Evolutionary conservation across 2,113 vertebrate species (phyloP).

Genomic region (Rhineura floridana): DNA sequence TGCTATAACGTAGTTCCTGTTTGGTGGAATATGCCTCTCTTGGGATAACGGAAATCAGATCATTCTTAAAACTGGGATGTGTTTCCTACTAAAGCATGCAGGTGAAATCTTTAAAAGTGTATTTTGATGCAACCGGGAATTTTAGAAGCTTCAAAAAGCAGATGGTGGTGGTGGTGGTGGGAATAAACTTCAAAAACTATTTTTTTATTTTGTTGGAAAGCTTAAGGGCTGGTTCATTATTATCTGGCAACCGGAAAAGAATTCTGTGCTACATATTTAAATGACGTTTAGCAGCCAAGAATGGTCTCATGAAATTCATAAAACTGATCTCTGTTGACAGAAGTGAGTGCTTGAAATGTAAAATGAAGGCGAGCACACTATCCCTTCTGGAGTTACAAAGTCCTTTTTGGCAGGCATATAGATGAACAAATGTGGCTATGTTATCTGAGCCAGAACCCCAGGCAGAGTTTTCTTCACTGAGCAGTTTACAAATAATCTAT

Average conservation of each 20-base stretch:
- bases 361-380: not conserved
- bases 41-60: slow-evolving; percentile 9
- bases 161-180: not conserved
- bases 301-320: slow-evolving; percentile 1
- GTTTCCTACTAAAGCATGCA: not conserved
- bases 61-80: slow-evolving; percentile 4
- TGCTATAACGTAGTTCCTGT: not conserved
- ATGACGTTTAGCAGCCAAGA: not conserved
- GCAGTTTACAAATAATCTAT: not conserved
- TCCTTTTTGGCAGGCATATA: not conserved
- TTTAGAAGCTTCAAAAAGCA: not conserved
- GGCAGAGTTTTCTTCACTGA: not conserved
- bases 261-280: not conserved
- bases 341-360: slow-evolving; percentile 6
- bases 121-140: slow-evolving; percentile 20
- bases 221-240: not conserved
- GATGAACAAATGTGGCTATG: not conserved
- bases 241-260: slow-evolving; percentile 11
- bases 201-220: slow-evolving; percentile 5
- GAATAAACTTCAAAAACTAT: slow-evolving; percentile 13
- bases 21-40: not conserved
- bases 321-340: not conserved
- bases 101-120: not conserved
- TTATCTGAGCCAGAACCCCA: slow-evolving; percentile 39
- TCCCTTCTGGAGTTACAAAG: not conserved